Conservation (phyloP, 2,888 invertebrate genomes). For the Eristalinus aeneus region DNA sequence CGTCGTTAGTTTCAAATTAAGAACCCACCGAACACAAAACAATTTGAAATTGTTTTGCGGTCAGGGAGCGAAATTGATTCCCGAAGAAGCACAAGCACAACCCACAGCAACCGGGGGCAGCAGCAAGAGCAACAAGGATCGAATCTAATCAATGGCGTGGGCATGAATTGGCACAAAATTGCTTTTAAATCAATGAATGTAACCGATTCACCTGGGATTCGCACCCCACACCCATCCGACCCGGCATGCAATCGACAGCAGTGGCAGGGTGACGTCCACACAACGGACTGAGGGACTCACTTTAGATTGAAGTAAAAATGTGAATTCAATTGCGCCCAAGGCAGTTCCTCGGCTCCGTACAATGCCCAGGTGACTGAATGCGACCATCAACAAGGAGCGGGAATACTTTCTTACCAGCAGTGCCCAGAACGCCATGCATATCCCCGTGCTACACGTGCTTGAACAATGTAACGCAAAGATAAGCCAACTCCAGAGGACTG, state of each 20-base stretch:
- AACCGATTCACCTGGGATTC: slow-evolving; percentile 51
- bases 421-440: background rate
- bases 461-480: background rate
- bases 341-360: too few relatives aligned
- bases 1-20: slow-evolving; percentile 36
- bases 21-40: slow-evolving; percentile 29
- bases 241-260: slow-evolving; percentile 50
- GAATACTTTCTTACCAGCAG: background rate
- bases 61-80: slow-evolving; percentile 41
- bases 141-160: slow-evolving; percentile 69
- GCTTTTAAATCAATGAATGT: slow-evolving; percentile 72
- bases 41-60: slow-evolving; percentile 51
- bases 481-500: slow-evolving; percentile 15
- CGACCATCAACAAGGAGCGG: background rate
- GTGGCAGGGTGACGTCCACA: slow-evolving; percentile 41
- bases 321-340: slow-evolving; percentile 28
- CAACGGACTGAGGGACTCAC: slow-evolving; percentile 4
- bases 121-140: slow-evolving; percentile 27
- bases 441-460: background rate
- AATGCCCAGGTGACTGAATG: background rate
- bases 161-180: slow-evolving; percentile 72
- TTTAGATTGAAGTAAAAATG: slow-evolving; percentile 26
- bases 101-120: background rate
- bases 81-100: background rate
- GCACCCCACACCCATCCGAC: slow-evolving; percentile 1